Percentiles rank a stretch among this genome's conserved stretches.
Evolutionary conservation across 1,140 invertebrate species (phyloP).

Genomic region (Sitobion miscanthi): DNA sequence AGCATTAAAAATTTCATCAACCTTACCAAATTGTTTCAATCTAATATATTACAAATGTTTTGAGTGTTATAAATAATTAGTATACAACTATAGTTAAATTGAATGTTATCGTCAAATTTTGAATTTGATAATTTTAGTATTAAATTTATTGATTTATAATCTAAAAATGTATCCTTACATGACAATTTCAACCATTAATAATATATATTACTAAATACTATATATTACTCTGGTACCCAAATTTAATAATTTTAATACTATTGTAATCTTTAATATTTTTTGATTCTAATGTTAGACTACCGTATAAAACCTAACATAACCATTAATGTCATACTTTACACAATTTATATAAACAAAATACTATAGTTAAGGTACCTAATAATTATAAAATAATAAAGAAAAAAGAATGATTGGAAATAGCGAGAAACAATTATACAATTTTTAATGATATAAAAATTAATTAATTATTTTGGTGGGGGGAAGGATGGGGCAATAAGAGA

Average conservation of each 20-base stretch:
- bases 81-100: background rate
- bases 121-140: background rate
- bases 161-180: too few relatives aligned
- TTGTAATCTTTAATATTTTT: background rate
- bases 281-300: background rate
- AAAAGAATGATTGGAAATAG: too few relatives aligned
- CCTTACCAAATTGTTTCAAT: too few relatives aligned
- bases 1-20: background rate
- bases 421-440: too few relatives aligned
- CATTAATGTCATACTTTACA: background rate
- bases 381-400: too few relatives aligned
- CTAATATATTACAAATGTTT: background rate
- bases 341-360: too few relatives aligned
- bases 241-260: too few relatives aligned
- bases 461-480: too few relatives aligned
- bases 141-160: background rate
- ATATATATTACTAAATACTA: too few relatives aligned
- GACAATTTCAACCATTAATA: background rate
- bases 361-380: too few relatives aligned
- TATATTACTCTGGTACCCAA: background rate
- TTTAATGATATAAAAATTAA: too few relatives aligned
- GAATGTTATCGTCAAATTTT: background rate
- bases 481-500: too few relatives aligned
- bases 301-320: background rate
- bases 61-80: background rate